Evolutionary conservation across 2,888 invertebrate genomes (phyloP), one percentile per base, ranked within the genome.

Genomic region (Melanotus villosus): DNA sequence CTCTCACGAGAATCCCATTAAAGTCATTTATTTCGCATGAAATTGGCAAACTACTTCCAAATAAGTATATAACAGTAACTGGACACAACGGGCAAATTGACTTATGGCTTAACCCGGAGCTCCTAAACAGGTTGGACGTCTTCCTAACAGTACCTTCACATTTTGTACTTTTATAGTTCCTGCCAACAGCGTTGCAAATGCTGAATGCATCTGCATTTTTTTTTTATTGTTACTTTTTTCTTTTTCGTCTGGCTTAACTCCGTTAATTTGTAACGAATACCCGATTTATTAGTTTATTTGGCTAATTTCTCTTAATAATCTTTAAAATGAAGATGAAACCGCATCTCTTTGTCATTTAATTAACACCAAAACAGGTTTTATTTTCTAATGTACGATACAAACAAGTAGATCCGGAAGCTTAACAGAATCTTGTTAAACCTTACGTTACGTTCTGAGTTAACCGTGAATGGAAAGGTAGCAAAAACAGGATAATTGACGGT

Each of bases 31-130:
- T 71, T 71, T 71, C 62, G 63, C 52, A 65, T 67, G 68, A 69
- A 71, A 71, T 71, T 71, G 68, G 68, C 71, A 64, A 71, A 60
- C 64, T 38, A 67, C 62, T 65, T 72, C 72, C 72, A 70, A 72
- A 72, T 72, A 72, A 59, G 70, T 70, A 60, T 38, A 64, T 72
- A 72, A 72, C 72, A 66, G 72, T 72, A 70, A 59, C 58, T 56
- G 56, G 60, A 54, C 56, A 34, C 57, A 62, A 56, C 54, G 45
- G 52, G 58, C 70, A 67, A 70, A 70, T 67, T 70, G 54, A 67
- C 63, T 70, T 70, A 70, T 70, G 66, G 50, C 64, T 58, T 66
- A 66, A 56, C 65, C 65, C 36, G 52, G 32, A 63, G 63, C 45
- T 52, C 54, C 30, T 23, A 67, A 70, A 67, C 70, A 63, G 70